Percentiles rank a stretch among this genome's conserved stretches.
Evolutionary conservation across 2,113 vertebrate species (phyloP).

Genomic region (cattle (Bos taurus)): ARS-UCD2.0 NC_037343.1:28641501-28642000

Average conservation of each 20-base stretch:
- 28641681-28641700: not conserved
- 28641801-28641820: not conserved
- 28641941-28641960: not conserved
- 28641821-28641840: not conserved
- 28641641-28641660: not conserved
- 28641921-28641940: not conserved
- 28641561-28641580: not conserved
- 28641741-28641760: not conserved
- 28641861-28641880: slow-evolving; percentile 4
- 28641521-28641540: not conserved
- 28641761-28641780: not conserved
- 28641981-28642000: not conserved
- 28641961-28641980: not conserved
- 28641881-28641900: not conserved
- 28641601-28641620: not conserved
- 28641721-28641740: not conserved
- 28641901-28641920: not conserved
- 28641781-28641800: not conserved
- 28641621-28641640: not conserved
- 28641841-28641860: not conserved
- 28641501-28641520: not conserved
- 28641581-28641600: not conserved
- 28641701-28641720: not conserved
- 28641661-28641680: not conserved
- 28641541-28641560: accelerated